Evolutionary conservation across 1,140 invertebrate species (phyloP).

Genomic region (Archivesica marissinica): DNA sequence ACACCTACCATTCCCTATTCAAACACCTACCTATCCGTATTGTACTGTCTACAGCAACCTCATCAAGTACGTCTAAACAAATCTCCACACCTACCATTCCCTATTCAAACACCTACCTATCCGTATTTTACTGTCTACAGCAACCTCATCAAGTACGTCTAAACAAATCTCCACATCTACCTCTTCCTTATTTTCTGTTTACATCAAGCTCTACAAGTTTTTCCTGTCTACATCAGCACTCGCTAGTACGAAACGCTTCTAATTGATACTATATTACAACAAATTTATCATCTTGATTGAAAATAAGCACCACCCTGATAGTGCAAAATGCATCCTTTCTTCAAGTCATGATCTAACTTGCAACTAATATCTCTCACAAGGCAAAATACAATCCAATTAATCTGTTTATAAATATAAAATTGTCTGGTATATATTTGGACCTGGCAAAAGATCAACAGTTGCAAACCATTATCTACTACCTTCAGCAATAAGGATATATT

Average conservation of each 20-base stretch:
- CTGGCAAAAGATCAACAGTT: constrained; percentile 22
- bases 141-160: too few species aligned
- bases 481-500: not conserved
- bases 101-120: too few species aligned
- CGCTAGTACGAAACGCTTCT: not conserved
- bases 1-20: too few species aligned
- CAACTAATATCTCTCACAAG: not conserved
- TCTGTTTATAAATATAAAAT: constrained; percentile 41
- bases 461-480: constrained; percentile 20
- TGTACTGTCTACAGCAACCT: too few species aligned
- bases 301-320: constrained; percentile 8
- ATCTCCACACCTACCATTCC: too few species aligned
- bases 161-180: too few species aligned
- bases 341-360: not conserved
- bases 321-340: constrained; percentile 22
- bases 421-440: constrained; percentile 16
- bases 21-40: too few species aligned
- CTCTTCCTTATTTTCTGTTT: not conserved
- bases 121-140: too few species aligned
- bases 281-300: constrained; percentile 20
- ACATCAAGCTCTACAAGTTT: not conserved
- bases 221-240: not conserved
- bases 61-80: too few species aligned
- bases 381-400: constrained; percentile 36
- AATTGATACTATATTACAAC: not conserved